Evolutionary conservation across 2,113 vertebrate species (phyloP).

Genomic region (Echinops telfairi): DNA sequence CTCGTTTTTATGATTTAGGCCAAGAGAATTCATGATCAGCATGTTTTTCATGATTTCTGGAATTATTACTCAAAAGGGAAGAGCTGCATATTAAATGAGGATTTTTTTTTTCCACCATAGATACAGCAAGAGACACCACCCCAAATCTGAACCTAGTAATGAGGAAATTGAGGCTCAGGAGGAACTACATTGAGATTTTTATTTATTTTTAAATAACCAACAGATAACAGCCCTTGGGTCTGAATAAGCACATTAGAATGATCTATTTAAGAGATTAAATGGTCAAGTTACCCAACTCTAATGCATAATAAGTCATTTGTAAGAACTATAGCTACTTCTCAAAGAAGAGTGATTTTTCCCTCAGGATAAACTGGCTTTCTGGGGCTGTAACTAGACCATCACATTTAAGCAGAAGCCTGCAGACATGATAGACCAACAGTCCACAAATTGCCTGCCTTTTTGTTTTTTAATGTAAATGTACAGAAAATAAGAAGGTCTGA

Average conservation of each 20-base stretch:
- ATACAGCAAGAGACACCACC: background rate
- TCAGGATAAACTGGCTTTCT: background rate
- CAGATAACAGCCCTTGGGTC: background rate
- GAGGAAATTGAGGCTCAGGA: background rate
- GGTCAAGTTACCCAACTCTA: conserved; percentile 9
- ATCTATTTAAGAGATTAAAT: conserved; percentile 52
- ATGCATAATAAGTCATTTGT: conserved; percentile 18
- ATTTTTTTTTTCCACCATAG: conserved; percentile 27
- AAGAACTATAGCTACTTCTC: conserved; percentile 22
- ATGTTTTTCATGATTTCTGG: conserved; percentile 74
- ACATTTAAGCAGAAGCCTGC: background rate
- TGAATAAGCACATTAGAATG: background rate
- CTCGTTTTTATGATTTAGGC: conserved; percentile 53
- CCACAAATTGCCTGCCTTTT: background rate
- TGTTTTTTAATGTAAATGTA: background rate
- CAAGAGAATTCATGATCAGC: conserved; percentile 80
- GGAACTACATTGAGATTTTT: background rate
- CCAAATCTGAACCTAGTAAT: background rate
- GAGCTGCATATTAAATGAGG: conserved; percentile 41
- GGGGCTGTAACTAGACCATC: background rate
- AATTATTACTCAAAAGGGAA: conserved; percentile 74
- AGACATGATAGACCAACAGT: background rate
- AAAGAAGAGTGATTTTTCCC: background rate
- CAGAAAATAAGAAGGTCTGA: background rate
- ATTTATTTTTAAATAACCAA: background rate